Evolutionary conservation across 2,797 vertebrate species (phyloP), one percentile per base, ranked within the genome.

Genomic region (Protosalanx chinensis): DNA sequence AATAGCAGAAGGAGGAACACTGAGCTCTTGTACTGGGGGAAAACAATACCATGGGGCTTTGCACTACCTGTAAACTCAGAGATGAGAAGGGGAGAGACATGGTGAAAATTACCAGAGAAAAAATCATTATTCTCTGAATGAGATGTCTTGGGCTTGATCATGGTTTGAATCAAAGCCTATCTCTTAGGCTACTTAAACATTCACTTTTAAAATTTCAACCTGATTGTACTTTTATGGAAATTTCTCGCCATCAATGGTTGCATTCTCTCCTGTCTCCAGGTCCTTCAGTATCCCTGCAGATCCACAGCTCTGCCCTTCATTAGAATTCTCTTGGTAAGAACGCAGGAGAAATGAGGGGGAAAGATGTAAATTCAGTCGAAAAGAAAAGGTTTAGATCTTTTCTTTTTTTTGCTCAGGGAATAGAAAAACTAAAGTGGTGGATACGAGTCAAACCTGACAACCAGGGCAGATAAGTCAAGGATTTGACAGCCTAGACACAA

Each of bases 151-250:
- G 93, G 96, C 94, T 97, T 97, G 95, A 96, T 96, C 93, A 96
- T 96, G 95, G 93, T 92, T 90, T 88, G 94, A 97, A 98, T 98
- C 96, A 97, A 98, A 99, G 96, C 92, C 90, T 91, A 93, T 98
- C 95, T 98, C 96, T 96, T 96, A 96, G 94, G 92, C 95, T 98
- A 95, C 96, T 99, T 97, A 97, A 96, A 95, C 96, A 98, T 99
- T 98, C 96, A 98, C 97, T 98, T 98, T 98, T 97, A 96, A 98
- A 97, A 97, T 94, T 95, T 94, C 93, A 95, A 95, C 93, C 95
- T 96, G 96, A 98, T 98, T 98, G 96, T 98, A 98, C 95, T 97
- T 96, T 93, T 96, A 98, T 97, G 96, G 94, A 96, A 97, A 98
- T 98, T 92, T 93, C 90, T 91, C 91, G 93, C 96, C 94, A 96